phyloP scores from a whole-genome alignment of 2,797 vertebrate species.

The Falco biarmicus region DNA sequence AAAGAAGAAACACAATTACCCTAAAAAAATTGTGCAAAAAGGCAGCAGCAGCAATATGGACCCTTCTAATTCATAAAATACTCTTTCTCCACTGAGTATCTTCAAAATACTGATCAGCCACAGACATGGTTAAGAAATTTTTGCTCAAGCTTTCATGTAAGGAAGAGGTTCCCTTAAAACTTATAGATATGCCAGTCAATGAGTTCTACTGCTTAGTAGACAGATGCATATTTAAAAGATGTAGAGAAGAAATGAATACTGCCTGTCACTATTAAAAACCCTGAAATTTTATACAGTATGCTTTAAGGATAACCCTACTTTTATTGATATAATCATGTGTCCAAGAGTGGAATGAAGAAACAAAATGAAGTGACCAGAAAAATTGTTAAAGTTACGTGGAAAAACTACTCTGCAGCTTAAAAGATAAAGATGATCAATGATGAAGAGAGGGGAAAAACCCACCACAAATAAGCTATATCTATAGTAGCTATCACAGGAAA shows the following conservation, averaged over 20 bases:
- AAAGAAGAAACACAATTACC: neutral
- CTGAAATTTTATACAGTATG: neutral
- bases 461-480: neutral
- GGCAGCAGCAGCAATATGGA: neutral
- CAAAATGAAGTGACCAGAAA: neutral
- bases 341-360: neutral
- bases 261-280: neutral
- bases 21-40: neutral
- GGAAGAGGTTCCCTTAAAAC: neutral
- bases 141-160: neutral
- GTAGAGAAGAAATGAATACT: neutral
- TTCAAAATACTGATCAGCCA: neutral
- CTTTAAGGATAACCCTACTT: neutral
- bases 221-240: neutral
- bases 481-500: neutral
- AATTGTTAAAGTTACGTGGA: neutral
- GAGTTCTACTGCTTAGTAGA: neutral
- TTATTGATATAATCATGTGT: neutral
- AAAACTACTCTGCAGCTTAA: neutral
- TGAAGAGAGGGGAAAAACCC: accelerated
- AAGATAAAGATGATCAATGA: neutral
- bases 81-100: neutral
- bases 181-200: neutral
- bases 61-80: neutral
- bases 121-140: neutral